Evolutionary conservation across 2,888 invertebrate species (phyloP).

Genomic region (Seira sanloemensis): DNA sequence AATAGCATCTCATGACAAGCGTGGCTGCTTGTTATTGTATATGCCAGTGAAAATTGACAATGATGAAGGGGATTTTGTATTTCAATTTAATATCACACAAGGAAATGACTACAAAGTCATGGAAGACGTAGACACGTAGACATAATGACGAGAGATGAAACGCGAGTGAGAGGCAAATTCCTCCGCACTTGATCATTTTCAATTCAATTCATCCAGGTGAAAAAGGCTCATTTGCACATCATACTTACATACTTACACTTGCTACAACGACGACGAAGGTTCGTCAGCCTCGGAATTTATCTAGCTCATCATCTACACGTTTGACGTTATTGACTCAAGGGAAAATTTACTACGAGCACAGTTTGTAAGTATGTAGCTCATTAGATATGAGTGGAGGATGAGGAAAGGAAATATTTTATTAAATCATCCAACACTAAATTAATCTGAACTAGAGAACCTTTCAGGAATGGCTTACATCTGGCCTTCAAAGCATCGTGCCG

Average conservation of each 20-base stretch:
- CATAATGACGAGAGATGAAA: slow-evolving; percentile 31
- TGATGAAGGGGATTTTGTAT: slow-evolving; percentile 53
- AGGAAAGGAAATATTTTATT: too few species aligned
- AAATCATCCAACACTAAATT: too few species aligned
- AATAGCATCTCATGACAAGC: neutral
- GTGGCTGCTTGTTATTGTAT: slow-evolving; percentile 37
- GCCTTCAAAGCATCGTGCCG: too few species aligned
- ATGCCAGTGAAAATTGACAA: slow-evolving; percentile 58
- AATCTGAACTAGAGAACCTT: too few species aligned
- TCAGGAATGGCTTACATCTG: too few species aligned
- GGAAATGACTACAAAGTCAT: neutral
- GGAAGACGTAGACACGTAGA: neutral
- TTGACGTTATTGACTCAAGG: slow-evolving; percentile 31
- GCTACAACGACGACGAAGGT: neutral
- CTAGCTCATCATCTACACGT: slow-evolving; percentile 14
- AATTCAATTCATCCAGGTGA: slow-evolving; percentile 57
- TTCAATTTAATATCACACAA: neutral
- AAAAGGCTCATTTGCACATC: slow-evolving; percentile 59
- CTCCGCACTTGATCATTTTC: slow-evolving; percentile 53
- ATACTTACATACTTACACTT: slow-evolving; percentile 7
- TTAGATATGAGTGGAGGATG: too few species aligned
- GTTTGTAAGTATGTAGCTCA: too few species aligned
- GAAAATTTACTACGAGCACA: slow-evolving; percentile 15
- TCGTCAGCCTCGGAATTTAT: slow-evolving; percentile 20
- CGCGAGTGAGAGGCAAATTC: slow-evolving; percentile 24